Percentiles rank a stretch among this genome's conserved stretches.
phyloP scores from a whole-genome alignment of 2,797 vertebrate species.

The Pipistrellus kuhlii region DNA sequence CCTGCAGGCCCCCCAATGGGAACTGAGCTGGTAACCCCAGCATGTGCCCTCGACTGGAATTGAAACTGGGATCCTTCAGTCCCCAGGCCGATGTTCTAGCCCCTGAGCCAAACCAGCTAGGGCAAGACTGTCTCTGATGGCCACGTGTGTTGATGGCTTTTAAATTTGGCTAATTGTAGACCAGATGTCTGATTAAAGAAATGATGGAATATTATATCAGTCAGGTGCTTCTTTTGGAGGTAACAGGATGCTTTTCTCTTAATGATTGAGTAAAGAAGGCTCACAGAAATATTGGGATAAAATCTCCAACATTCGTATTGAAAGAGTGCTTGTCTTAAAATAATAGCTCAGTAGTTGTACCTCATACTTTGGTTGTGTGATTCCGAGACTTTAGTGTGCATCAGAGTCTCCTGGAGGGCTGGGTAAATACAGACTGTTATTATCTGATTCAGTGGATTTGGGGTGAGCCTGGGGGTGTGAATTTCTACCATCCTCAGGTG shows the following conservation, averaged over 20 bases:
- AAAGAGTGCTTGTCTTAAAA: not conserved
- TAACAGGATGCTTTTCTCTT: not conserved
- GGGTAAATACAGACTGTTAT: not conserved
- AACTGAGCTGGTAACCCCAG: no score
- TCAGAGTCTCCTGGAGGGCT: not conserved
- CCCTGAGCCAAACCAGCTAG: no score
- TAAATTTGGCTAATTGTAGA: conserved; percentile 2
- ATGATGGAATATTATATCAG: not conserved
- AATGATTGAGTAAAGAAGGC: not conserved
- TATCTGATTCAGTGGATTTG: not conserved
- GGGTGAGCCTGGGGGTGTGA: not conserved
- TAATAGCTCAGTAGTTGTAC: not conserved
- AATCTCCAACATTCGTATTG: not conserved
- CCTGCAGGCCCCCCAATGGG: no score
- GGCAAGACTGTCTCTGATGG: not conserved
- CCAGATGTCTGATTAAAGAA: not conserved
- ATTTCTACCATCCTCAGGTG: not conserved
- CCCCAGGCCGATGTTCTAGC: no score
- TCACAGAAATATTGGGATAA: not conserved
- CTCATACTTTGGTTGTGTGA: not conserved
- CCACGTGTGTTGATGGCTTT: not conserved
- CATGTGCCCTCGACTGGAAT: no score
- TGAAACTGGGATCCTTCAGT: no score
- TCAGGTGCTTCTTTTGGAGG: not conserved
- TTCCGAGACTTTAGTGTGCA: not conserved